phyloP scores from a whole-genome alignment of 2,113 vertebrate species.

The Pterocles gutturalis region DNA sequence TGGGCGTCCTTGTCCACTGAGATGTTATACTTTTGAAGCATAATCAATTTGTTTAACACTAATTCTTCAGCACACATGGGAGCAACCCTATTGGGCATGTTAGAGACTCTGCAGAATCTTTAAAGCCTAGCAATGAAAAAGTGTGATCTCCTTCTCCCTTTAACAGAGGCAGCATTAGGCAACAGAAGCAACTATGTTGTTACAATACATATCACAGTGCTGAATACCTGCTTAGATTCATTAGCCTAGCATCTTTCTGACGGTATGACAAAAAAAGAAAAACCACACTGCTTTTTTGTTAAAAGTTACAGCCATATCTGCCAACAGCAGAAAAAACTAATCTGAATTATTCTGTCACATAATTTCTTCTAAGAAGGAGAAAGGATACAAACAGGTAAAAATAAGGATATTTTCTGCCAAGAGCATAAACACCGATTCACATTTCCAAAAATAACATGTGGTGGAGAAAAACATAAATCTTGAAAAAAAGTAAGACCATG shows the following conservation, averaged over 20 bases:
- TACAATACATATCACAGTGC: neutral
- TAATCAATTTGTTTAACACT: neutral
- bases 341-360: neutral
- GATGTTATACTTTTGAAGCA: neutral
- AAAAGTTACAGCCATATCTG: neutral
- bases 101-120: neutral
- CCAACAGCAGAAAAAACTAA: neutral
- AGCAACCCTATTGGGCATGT: neutral
- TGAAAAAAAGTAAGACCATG: conserved; percentile 8
- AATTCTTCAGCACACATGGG: neutral
- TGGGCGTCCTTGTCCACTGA: neutral
- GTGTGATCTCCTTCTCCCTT: neutral
- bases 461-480: neutral
- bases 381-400: neutral
- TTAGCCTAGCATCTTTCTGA: neutral
- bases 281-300: neutral
- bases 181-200: too few relatives aligned
- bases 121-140: neutral
- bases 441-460: neutral
- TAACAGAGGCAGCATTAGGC: neutral
- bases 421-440: neutral
- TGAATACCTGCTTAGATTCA: neutral
- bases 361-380: neutral
- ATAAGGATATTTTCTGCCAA: neutral
- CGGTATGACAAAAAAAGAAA: neutral